A percentile compares a stretch with the other conserved stretches of the same genome.
phyloP scores from a whole-genome alignment of 2,797 vertebrate species.

The Oophaga sylvatica region DNA sequence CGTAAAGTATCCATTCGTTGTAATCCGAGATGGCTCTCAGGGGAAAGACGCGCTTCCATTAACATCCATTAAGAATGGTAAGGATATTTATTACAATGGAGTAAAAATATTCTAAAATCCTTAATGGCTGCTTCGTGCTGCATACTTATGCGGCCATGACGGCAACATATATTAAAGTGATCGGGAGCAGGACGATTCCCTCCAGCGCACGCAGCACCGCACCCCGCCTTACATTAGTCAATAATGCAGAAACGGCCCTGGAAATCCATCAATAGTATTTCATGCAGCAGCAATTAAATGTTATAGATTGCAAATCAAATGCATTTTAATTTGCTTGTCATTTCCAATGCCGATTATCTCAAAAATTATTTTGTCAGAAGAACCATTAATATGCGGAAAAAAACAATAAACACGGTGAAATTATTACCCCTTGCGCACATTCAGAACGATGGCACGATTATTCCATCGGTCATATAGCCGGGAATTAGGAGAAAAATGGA shows the following conservation, averaged over 20 bases:
- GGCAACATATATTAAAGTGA: constrained; percentile 24
- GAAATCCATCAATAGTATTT: constrained; percentile 33
- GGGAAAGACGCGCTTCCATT: constrained; percentile 47
- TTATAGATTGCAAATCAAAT: constrained; percentile 43
- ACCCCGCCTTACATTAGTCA: constrained; percentile 27
- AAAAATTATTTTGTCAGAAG: constrained; percentile 24
- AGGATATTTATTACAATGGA: constrained; percentile 56
- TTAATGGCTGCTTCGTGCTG: constrained; percentile 38
- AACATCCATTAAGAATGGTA: constrained; percentile 53
- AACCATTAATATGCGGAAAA: constrained; percentile 1
- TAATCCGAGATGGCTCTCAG: constrained; percentile 21
- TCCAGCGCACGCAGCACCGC: background rate
- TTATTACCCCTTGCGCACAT: constrained; percentile 17
- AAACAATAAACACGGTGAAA: constrained; percentile 3
- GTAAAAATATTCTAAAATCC: constrained; percentile 35
- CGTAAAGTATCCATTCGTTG: constrained; percentile 2
- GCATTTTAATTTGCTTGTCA: constrained; percentile 58
- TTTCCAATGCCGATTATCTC: constrained; percentile 31
- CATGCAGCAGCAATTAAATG: constrained; percentile 46
- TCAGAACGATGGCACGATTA: background rate
- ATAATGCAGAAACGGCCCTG: constrained; percentile 19
- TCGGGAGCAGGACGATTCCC: background rate
- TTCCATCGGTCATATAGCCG: background rate
- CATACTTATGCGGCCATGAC: constrained; percentile 34
- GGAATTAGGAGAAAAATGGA: background rate